A percentile compares a stretch with the other conserved stretches of the same genome.
Evolutionary conservation across 2,888 invertebrate species (phyloP).

Genomic region (Tenthredo notha): DNA sequence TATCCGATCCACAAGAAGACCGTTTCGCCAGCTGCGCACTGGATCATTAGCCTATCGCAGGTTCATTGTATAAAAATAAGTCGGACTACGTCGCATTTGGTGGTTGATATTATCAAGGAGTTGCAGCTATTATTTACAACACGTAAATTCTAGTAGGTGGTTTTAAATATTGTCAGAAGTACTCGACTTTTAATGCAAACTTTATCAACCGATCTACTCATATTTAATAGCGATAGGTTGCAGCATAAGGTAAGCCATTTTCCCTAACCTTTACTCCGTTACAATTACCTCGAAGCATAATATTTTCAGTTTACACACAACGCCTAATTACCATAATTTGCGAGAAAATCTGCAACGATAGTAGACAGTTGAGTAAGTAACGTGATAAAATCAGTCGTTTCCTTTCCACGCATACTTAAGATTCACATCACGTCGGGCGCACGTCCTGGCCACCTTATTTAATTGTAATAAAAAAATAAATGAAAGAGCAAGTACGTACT

Average conservation of each 20-base stretch:
- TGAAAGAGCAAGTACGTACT: background rate
- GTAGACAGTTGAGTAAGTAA: conserved; percentile 29
- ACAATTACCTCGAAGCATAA: conserved; percentile 28
- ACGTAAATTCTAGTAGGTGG: background rate
- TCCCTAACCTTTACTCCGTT: conserved; percentile 18
- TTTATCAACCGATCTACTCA: conserved; percentile 26
- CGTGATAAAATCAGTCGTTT: conserved; percentile 50
- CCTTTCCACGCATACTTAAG: conserved; percentile 1
- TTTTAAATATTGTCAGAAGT: conserved; percentile 20
- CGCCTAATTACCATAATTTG: conserved; percentile 41
- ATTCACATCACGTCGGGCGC: conserved; percentile 15
- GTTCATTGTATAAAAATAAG: conserved; percentile 22
- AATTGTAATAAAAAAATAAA: conserved; percentile 4
- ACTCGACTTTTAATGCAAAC: conserved; percentile 14
- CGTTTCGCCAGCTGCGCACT: conserved; percentile 6
- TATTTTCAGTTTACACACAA: conserved; percentile 17
- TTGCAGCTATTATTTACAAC: conserved; percentile 20
- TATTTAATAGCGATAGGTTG: conserved; percentile 27
- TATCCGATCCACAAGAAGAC: background rate
- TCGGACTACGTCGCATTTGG: conserved; percentile 13
- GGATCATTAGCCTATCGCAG: conserved; percentile 9
- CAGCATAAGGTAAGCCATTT: background rate
- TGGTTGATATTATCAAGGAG: conserved; percentile 15
- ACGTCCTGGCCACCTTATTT: background rate
- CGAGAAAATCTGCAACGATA: conserved; percentile 42